phyloP scores from a whole-genome alignment of 2,888 invertebrate genomes.

The Itoplectis maculator region DNA sequence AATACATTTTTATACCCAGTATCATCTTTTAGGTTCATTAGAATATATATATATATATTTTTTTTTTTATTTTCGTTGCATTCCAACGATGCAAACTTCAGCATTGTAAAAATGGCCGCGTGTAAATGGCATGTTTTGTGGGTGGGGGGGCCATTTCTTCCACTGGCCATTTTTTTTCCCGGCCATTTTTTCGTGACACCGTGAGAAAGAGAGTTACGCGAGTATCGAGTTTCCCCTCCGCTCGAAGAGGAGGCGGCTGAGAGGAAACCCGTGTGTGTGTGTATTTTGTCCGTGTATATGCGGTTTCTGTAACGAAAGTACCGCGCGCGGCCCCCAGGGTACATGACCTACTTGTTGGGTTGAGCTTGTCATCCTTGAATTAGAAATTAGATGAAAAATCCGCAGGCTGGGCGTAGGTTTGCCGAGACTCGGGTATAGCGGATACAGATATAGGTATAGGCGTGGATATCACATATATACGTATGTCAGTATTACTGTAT shows the following conservation, averaged over 20 bases:
- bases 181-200: too few species aligned
- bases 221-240: conserved; percentile 17
- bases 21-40: too few species aligned
- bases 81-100: too few species aligned
- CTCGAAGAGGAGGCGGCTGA: conserved; percentile 1
- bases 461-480: background rate
- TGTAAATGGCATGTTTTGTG: too few species aligned
- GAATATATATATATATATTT: too few species aligned
- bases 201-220: background rate
- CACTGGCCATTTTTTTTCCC: too few species aligned
- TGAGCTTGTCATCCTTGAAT: conserved; percentile 74
- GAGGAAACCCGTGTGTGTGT: too few species aligned
- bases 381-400: conserved; percentile 57
- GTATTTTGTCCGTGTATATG: background rate
- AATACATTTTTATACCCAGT: too few species aligned
- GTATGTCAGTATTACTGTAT: background rate
- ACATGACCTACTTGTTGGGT: conserved; percentile 77
- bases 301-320: conserved; percentile 18
- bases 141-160: too few species aligned
- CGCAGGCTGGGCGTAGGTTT: conserved; percentile 57
- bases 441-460: background rate
- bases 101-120: too few species aligned
- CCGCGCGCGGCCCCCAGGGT: conserved; percentile 38
- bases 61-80: too few species aligned
- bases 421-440: conserved; percentile 20